Conservation (phyloP, 1,140 invertebrate species). For the Lycorma delicatula region DNA sequence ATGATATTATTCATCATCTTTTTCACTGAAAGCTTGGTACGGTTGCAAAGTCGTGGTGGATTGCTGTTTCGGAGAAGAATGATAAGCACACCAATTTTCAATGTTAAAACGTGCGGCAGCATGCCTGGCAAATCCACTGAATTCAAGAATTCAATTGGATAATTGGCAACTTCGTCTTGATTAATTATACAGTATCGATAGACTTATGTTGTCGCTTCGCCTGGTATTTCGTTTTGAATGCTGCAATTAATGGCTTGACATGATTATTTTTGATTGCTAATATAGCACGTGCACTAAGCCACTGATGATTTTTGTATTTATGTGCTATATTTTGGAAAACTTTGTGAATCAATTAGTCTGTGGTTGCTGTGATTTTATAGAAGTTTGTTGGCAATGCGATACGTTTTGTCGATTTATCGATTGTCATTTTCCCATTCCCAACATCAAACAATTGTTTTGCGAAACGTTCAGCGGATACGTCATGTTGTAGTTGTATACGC, state of each 20-base stretch:
- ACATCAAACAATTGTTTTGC: slow-evolving; percentile 26
- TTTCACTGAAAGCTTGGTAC: slow-evolving; percentile 27
- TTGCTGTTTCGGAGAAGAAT: slow-evolving; percentile 37
- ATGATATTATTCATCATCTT: slow-evolving; percentile 32
- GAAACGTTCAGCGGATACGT: slow-evolving; percentile 23
- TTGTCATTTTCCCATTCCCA: slow-evolving; percentile 23
- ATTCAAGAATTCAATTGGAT: slow-evolving; percentile 35
- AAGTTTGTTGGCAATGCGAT: slow-evolving; percentile 36
- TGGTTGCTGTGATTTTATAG: slow-evolving; percentile 26
- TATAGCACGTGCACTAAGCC: slow-evolving; percentile 36
- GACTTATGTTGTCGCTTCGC: slow-evolving; percentile 27
- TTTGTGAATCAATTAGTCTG: slow-evolving; percentile 34
- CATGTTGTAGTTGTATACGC: slow-evolving; percentile 18
- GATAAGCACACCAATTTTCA: slow-evolving; percentile 29
- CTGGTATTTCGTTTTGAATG: slow-evolving; percentile 23
- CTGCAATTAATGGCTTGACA: slow-evolving; percentile 34
- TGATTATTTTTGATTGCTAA: slow-evolving; percentile 36
- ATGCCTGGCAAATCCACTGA: slow-evolving; percentile 24
- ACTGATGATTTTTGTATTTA: slow-evolving; percentile 36
- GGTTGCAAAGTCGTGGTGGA: slow-evolving; percentile 31
- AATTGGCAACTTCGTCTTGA: slow-evolving; percentile 31
- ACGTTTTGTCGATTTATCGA: slow-evolving; percentile 31
- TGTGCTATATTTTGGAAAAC: slow-evolving; percentile 33
- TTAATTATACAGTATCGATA: slow-evolving; percentile 33
- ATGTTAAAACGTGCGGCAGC: slow-evolving; percentile 19